Base-by-base conservation (phyloP, 2,888 invertebrate genomes). In the Meiosimyza decipiens region DNA sequence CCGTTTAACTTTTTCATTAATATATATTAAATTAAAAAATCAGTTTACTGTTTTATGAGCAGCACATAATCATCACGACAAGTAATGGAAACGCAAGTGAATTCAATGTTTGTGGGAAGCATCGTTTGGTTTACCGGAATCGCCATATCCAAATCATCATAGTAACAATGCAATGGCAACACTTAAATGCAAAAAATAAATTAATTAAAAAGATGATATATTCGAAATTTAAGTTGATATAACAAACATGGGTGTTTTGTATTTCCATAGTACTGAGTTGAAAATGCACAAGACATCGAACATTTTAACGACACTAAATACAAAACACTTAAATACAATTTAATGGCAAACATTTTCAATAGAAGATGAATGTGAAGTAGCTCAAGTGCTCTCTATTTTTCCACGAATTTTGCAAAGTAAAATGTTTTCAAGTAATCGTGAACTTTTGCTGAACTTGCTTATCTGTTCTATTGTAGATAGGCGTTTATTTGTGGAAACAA, bases 11-110 rank as follows among this genome's bases (percentile, higher is more conserved):
- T 28, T n/a, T 28, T 28, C 28, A 4, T 28, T 3, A 28, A 28
- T 4, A 40, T 9, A 9, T 9, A 4, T 54, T 54, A 18, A 54
- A 16, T n/a, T n/a, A 1, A 54, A 18, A 54, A 54, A 54, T 55
- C 16, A 12, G 80, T 80, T 80, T 75, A 83, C 83, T 84, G 80
- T 62, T 77, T 79, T n/a, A 83, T 79, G 73, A 79, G 71, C 54
- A 83, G 78, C 33, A 83, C 80, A 62, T 78, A 84, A 66, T 84
- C 84, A 13, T 82, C 79, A 1, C 79, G 79, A 40, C 83, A 83
- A 68, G 76, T 66, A 3, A 83, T 69, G 40, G 74, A 69, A 11
- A 79, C 79, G 52, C 84, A 83, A 57, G 76, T 74, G 15, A 74
- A 71, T 6, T 75, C 52, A 0, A 78, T 70, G 70, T 79, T 73